Percentiles rank a stretch among this genome's conserved stretches.
These are phyloP conservation scores for Notolepis coatsorum DNA, from an alignment of 2,797 vertebrate species.

Conservation along the genomic window DNA sequence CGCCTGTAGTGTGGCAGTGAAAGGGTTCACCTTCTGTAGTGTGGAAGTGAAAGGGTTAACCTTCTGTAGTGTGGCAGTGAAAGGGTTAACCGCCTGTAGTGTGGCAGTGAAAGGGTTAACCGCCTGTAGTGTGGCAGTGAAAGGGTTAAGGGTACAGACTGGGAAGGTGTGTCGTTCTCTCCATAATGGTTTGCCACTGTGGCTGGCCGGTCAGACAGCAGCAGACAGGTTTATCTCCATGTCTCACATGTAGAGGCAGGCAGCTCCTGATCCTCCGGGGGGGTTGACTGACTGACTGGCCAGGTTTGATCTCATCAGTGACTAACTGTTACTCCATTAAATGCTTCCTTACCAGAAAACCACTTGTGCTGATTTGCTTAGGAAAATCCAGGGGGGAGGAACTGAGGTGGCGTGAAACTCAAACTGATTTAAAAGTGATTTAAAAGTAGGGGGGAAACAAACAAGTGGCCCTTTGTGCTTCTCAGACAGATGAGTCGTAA, in stretches of 20 bases:
- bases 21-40: no score
- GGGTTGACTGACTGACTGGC: no score
- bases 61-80: no score
- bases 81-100: no score
- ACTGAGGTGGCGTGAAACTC: conserved; percentile 38
- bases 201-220: conserved; percentile 43
- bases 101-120: no score
- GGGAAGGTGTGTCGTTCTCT: background rate
- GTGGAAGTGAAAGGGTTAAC: no score
- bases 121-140: no score
- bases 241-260: conserved; percentile 63
- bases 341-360: conserved; percentile 63
- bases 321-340: conserved; percentile 60
- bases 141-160: no score
- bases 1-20: no score
- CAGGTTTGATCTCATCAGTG: conserved; percentile 66
- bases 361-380: conserved; percentile 58
- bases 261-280: conserved; percentile 52
- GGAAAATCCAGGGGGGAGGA: conserved; percentile 66
- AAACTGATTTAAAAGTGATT: conserved; percentile 60
- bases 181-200: background rate
- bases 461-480: conserved; percentile 54
- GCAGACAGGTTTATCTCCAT: conserved; percentile 66
- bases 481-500: conserved; percentile 47
- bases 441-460: conserved; percentile 48